Evolutionary conservation across 2,113 vertebrate species (phyloP).

Genomic region (Labeo catla): DNA sequence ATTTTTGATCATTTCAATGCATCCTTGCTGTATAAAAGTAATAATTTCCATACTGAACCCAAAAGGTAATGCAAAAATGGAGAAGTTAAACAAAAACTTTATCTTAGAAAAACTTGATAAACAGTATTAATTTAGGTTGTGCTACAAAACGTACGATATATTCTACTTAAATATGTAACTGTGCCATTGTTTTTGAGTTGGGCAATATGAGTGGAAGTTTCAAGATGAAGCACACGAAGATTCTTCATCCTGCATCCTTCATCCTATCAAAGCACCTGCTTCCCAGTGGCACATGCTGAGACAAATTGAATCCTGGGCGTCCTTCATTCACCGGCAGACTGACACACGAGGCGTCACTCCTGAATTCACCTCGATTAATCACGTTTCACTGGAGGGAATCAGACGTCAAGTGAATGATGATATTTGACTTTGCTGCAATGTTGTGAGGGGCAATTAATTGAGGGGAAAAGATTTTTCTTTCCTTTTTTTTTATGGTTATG

Average conservation of each 20-base stretch:
- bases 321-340: constrained; percentile 39
- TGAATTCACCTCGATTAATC: constrained; percentile 49
- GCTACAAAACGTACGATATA: background rate
- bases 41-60: background rate
- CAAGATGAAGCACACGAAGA: constrained; percentile 30
- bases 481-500: background rate
- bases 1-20: background rate
- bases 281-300: constrained; percentile 8
- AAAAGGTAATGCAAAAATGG: background rate
- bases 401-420: constrained; percentile 16
- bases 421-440: constrained; percentile 33
- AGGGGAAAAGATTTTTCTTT: constrained; percentile 7
- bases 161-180: background rate
- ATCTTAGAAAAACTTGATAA: background rate
- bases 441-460: constrained; percentile 19
- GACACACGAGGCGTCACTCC: constrained; percentile 30
- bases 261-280: constrained; percentile 29
- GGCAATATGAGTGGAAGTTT: background rate
- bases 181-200: background rate
- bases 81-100: background rate
- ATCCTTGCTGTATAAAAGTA: background rate
- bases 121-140: background rate
- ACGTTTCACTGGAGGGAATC: constrained; percentile 40
- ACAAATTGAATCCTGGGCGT: constrained; percentile 40
- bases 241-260: background rate